Conservation (phyloP, 2,888 invertebrate species). For the Agrotis exclamationis region DNA sequence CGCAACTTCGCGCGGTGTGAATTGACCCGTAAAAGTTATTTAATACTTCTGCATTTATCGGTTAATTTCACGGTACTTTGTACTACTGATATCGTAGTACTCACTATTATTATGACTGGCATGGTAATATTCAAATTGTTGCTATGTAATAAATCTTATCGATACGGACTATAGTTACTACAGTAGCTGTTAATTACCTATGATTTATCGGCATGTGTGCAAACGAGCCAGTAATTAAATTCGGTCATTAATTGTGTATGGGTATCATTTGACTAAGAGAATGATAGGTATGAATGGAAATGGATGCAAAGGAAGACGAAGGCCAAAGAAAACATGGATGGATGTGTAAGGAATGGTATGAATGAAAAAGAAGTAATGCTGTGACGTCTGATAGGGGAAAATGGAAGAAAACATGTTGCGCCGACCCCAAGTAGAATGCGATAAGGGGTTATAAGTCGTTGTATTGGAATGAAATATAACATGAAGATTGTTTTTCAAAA, state of each 20-base stretch:
- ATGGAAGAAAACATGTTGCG: too few relatives aligned
- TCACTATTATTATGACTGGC: not conserved
- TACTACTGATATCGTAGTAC: not conserved
- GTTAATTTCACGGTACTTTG: slow-evolving; percentile 15
- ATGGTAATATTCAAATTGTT: slow-evolving; percentile 10
- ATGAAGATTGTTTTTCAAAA: too few relatives aligned
- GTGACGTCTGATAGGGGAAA: too few relatives aligned
- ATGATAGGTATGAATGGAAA: too few relatives aligned
- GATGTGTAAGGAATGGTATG: too few relatives aligned
- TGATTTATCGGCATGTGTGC: slow-evolving; percentile 1
- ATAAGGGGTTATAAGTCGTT: too few relatives aligned
- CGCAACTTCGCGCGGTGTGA: too few relatives aligned
- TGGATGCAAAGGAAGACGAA: too few relatives aligned
- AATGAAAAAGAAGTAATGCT: too few relatives aligned
- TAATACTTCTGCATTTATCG: slow-evolving; percentile 1
- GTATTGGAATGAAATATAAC: too few relatives aligned
- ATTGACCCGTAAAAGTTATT: slow-evolving; percentile 1
- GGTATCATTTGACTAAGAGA: not conserved
- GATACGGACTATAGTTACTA: slow-evolving; percentile 1
- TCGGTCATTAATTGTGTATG: not conserved
- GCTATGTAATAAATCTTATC: slow-evolving; percentile 48
- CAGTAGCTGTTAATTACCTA: not conserved
- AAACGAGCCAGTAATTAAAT: slow-evolving; percentile 20
- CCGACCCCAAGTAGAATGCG: too few relatives aligned
- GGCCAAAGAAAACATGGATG: too few relatives aligned